Evolutionary conservation across 2,888 invertebrate species (phyloP).

Genomic region (Leptogaster cylindrica): DNA sequence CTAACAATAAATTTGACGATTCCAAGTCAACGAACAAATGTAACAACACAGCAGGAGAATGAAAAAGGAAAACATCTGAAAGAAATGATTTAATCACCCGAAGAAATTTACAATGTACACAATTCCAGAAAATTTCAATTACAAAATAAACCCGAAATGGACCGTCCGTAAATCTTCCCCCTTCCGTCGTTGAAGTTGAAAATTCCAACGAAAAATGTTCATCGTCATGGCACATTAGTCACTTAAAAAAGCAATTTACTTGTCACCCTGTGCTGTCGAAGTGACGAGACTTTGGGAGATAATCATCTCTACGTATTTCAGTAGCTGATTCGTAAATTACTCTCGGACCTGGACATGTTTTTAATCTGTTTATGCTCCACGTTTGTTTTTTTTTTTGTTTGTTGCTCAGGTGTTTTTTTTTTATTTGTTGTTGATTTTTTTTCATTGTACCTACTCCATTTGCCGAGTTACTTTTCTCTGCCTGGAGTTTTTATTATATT

Average conservation of each 20-base stretch:
- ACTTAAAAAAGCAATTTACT: conserved; percentile 34
- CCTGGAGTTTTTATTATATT: background rate
- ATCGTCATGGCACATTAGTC: conserved; percentile 36
- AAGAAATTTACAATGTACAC: conserved; percentile 9
- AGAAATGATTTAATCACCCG: too few species aligned
- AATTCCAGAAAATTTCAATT: conserved; percentile 24
- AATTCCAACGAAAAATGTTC: conserved; percentile 34
- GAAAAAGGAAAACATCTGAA: too few species aligned
- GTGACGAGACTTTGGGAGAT: conserved; percentile 54
- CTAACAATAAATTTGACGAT: too few species aligned
- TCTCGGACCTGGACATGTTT: conserved; percentile 53
- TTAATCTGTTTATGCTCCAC: conserved; percentile 54
- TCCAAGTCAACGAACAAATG: too few species aligned
- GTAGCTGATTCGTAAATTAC: conserved; percentile 63
- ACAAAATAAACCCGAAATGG: conserved; percentile 13
- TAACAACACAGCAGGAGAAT: too few species aligned
- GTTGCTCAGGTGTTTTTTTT: conserved; percentile 19
- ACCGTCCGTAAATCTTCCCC: conserved; percentile 23
- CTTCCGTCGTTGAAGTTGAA: conserved; percentile 18
- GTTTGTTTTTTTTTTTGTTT: conserved; percentile 49
- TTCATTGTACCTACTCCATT: too few species aligned
- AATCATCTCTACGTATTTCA: conserved; percentile 62
- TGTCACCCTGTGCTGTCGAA: conserved; percentile 40
- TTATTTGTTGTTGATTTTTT: background rate
- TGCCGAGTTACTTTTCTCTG: conserved; percentile 22